phyloP scores from a whole-genome alignment of 1,140 invertebrate species.

The Bombus fervidus region DNA sequence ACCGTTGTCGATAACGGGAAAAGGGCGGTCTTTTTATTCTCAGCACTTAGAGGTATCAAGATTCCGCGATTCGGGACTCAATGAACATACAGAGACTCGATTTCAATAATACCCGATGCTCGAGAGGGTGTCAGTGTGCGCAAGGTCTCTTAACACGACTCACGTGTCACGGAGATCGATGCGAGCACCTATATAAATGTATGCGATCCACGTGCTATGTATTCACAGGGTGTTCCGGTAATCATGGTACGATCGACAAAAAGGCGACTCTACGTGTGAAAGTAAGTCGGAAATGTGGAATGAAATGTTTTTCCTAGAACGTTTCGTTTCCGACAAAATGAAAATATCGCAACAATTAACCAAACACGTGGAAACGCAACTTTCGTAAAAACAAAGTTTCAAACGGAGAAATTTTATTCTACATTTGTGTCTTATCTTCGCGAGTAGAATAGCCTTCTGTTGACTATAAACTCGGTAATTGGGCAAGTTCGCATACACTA shows the following conservation, averaged over 20 bases:
- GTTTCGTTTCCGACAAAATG: too few relatives aligned
- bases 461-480: too few relatives aligned
- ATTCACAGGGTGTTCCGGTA: background rate
- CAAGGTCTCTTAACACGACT: background rate
- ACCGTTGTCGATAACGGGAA: conserved; percentile 40
- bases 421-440: too few relatives aligned
- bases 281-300: too few relatives aligned
- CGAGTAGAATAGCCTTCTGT: too few relatives aligned
- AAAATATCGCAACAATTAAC: too few relatives aligned
- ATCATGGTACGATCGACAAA: background rate
- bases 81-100: conserved; percentile 31
- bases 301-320: too few relatives aligned
- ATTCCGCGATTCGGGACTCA: background rate
- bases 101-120: conserved; percentile 46
- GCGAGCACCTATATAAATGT: background rate
- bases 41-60: background rate
- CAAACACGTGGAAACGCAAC: too few relatives aligned
- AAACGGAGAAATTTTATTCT: too few relatives aligned
- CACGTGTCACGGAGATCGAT: background rate
- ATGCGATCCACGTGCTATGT: background rate
- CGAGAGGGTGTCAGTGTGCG: conserved; percentile 18
- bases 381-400: too few relatives aligned
- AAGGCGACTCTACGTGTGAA: too few relatives aligned
- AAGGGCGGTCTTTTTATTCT: conserved; percentile 33
- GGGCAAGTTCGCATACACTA: too few relatives aligned